Evolutionary conservation across 2,797 vertebrate species (phyloP).

Genomic region (Rhadinocentrus ornatus): DNA sequence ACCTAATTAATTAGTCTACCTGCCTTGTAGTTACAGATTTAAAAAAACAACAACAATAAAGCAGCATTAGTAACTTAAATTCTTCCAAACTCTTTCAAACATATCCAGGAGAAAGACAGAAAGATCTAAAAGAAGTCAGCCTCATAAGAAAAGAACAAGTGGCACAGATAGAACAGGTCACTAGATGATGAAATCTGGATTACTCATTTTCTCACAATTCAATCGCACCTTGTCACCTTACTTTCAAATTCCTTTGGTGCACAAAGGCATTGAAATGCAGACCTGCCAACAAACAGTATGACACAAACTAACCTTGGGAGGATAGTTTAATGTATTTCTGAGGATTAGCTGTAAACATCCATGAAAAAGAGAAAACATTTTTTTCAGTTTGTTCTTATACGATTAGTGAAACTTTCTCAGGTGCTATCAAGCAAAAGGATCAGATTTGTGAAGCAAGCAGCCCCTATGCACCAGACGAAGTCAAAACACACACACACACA

Average conservation of each 20-base stretch:
- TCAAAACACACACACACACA: constrained; percentile 21
- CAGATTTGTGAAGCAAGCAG: constrained; percentile 41
- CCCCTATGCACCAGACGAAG: constrained; percentile 13
- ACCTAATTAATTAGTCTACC: neutral
- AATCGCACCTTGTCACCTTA: neutral
- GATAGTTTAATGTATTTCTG: neutral
- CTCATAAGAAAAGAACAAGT: neutral
- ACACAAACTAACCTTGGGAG: constrained; percentile 16
- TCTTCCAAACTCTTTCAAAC: no score
- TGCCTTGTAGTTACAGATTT: neutral
- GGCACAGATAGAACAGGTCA: neutral
- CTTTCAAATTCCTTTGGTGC: neutral
- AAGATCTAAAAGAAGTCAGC: neutral
- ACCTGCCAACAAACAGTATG: neutral
- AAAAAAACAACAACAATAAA: neutral
- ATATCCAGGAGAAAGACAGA: no score
- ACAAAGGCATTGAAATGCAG: constrained; percentile 5
- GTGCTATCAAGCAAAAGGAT: constrained; percentile 27
- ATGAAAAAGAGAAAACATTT: constrained; percentile 19
- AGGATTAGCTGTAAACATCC: constrained; percentile 32
- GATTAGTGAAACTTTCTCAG: constrained; percentile 28
- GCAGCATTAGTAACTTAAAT: neutral
- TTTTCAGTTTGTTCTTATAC: constrained; percentile 8
- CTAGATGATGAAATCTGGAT: no score
- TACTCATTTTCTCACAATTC: no score